A percentile compares a stretch with the other conserved stretches of the same genome.
These are phyloP conservation scores for Gambusia yucatana DNA, from an alignment of 2,797 vertebrate genomes.

Conservation along the genomic window DNA sequence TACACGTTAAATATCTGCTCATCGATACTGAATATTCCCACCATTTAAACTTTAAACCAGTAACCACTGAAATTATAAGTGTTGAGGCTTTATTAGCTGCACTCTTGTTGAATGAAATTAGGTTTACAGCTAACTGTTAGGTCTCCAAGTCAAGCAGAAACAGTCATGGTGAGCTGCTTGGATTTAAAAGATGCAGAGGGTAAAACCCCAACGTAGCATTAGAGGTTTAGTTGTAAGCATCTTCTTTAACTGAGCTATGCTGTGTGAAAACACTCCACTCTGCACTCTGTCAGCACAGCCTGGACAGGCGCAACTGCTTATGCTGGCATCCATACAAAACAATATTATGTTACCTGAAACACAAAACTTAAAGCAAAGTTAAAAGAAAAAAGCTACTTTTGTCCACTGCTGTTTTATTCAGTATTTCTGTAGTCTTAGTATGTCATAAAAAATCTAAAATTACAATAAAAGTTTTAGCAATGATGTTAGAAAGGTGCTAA, in stretches of 20 bases:
- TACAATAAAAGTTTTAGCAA: not conserved
- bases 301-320: not conserved
- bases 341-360: not conserved
- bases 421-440: not conserved
- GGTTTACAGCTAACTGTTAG: not conserved
- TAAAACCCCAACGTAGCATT: not conserved
- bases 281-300: not conserved
- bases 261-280: not conserved
- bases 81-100: not conserved
- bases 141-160: not conserved
- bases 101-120: not conserved
- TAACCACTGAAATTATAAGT: not conserved
- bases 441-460: not conserved
- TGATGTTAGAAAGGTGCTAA: not conserved
- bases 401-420: not conserved
- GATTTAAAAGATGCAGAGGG: not conserved
- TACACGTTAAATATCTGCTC: not conserved
- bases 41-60: not conserved
- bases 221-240: constrained; percentile 3
- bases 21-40: not conserved
- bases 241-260: constrained; percentile 5
- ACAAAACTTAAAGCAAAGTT: not conserved
- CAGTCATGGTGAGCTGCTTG: not conserved
- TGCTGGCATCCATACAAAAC: not conserved
- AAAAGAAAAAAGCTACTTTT: not conserved